These are phyloP conservation scores for Myotis daubentonii DNA, from an alignment of 2,797 vertebrate species.

Conservation along the genomic window DNA sequence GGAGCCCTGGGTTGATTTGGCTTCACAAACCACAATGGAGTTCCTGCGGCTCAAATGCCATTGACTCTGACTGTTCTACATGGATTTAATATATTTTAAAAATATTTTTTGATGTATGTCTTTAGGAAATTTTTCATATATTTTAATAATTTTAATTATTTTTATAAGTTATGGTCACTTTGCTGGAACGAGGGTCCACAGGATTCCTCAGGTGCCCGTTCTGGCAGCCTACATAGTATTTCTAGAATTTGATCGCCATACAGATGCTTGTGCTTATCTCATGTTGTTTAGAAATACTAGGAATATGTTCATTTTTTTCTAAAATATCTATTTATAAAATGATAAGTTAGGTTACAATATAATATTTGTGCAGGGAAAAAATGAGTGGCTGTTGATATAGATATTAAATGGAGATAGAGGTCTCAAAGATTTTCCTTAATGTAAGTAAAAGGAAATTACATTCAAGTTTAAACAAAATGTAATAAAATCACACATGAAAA, in stretches of 20 bases:
- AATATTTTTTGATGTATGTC: not conserved
- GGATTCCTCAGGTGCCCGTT: not conserved
- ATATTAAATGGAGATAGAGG: not conserved
- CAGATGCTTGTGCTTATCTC: not conserved
- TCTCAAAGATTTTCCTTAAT: not conserved
- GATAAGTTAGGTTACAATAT: not conserved
- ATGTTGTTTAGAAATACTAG: not conserved
- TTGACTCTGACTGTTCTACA: not conserved
- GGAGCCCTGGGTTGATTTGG: not conserved
- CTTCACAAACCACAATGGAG: not conserved
- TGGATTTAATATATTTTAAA: not conserved
- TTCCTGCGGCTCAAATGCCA: not conserved
- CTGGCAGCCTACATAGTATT: not conserved
- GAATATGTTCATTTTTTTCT: not conserved
- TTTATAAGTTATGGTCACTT: not conserved
- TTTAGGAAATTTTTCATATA: not conserved
- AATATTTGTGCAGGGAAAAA: not conserved
- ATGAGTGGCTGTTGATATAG: not conserved
- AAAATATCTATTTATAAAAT: not conserved
- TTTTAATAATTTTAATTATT: not conserved
- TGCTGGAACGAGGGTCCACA: not conserved
- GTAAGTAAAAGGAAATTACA: not conserved
- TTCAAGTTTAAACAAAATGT: not conserved
- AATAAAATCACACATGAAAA: not conserved
- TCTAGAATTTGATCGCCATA: not conserved